Evolutionary conservation across 2,113 vertebrate genomes (phyloP).

Genomic region (Sprattus sprattus): DNA sequence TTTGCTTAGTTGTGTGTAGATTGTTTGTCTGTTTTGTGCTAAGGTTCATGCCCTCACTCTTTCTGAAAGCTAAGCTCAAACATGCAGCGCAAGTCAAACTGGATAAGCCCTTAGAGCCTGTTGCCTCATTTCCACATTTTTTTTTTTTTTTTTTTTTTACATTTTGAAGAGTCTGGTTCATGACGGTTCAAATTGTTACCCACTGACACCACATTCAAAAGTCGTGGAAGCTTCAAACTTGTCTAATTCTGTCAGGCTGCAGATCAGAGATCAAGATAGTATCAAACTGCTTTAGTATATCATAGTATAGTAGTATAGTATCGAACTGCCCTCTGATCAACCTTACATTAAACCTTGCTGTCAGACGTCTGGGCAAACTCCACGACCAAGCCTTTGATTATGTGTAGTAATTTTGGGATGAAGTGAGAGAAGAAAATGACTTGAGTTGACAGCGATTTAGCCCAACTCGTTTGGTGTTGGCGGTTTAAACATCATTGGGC

Average conservation of each 20-base stretch:
- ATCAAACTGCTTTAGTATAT: no score
- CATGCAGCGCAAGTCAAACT: conserved; percentile 3
- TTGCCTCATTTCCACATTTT: neutral
- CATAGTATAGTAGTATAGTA: neutral
- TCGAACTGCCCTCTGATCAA: neutral
- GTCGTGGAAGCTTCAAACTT: neutral
- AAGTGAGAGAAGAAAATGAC: neutral
- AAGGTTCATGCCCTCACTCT: neutral
- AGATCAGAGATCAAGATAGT: neutral
- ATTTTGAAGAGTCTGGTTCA: neutral
- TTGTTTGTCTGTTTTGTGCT: neutral
- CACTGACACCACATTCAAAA: neutral
- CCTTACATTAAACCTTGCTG: neutral
- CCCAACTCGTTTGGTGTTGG: neutral
- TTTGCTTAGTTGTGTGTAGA: neutral
- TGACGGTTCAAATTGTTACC: neutral
- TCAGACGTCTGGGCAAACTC: neutral
- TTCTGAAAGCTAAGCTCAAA: neutral
- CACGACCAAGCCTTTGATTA: neutral
- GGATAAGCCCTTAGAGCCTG: neutral
- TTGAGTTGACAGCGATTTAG: neutral
- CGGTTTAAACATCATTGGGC: conserved; percentile 72
- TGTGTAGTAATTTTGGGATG: neutral
- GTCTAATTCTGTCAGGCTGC: neutral
- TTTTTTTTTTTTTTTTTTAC: neutral